phyloP scores from a whole-genome alignment of 1,140 invertebrate genomes.

The Drosophila bipectinata region DNA sequence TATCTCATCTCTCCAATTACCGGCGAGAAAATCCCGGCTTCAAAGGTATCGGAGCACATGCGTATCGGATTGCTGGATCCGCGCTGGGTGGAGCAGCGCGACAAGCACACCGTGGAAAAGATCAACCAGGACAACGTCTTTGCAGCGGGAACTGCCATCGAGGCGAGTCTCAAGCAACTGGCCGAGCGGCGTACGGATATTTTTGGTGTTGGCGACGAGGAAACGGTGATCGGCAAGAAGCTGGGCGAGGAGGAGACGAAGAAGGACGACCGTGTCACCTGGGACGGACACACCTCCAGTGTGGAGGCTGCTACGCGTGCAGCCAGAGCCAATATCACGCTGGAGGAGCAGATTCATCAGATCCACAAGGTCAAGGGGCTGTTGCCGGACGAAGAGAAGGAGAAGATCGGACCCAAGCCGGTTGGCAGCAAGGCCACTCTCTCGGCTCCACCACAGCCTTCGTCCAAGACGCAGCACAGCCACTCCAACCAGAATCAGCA shows the following conservation, averaged over 20 bases:
- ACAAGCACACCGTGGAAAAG: slow-evolving; percentile 91
- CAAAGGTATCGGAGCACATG: slow-evolving; percentile 99
- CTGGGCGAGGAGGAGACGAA: slow-evolving; percentile 97
- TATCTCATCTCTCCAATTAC: slow-evolving; percentile 99
- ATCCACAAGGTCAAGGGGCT: slow-evolving; percentile 98
- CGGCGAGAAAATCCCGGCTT: slow-evolving; percentile 97
- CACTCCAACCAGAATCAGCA: slow-evolving; percentile 56
- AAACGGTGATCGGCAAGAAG: slow-evolving; percentile 99
- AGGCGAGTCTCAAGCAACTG: slow-evolving; percentile 96
- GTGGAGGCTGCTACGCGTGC: slow-evolving; percentile 95
- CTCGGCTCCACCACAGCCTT: slow-evolving; percentile 64
- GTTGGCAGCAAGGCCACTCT: slow-evolving; percentile 84
- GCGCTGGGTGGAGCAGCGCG: slow-evolving; percentile 98
- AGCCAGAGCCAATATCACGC: slow-evolving; percentile 96
- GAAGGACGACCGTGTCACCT: slow-evolving; percentile 96
- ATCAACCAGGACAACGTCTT: slow-evolving; percentile 85
- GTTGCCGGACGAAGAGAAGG: slow-evolving; percentile 96
- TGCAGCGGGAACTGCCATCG: slow-evolving; percentile 95
- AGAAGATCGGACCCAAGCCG: slow-evolving; percentile 94
- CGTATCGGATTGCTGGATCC: slow-evolving; percentile 98
- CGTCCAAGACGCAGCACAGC: slow-evolving; percentile 54
- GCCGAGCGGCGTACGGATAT: slow-evolving; percentile 99
- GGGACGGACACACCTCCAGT: slow-evolving; percentile 99
- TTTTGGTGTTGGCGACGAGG: slow-evolving; percentile 99
- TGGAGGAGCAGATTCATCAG: slow-evolving; percentile 98